A percentile compares a stretch with the other conserved stretches of the same genome.
Conservation (phyloP, 1,140 invertebrate species). For the Lordiphosa stackelbergi region DNA sequence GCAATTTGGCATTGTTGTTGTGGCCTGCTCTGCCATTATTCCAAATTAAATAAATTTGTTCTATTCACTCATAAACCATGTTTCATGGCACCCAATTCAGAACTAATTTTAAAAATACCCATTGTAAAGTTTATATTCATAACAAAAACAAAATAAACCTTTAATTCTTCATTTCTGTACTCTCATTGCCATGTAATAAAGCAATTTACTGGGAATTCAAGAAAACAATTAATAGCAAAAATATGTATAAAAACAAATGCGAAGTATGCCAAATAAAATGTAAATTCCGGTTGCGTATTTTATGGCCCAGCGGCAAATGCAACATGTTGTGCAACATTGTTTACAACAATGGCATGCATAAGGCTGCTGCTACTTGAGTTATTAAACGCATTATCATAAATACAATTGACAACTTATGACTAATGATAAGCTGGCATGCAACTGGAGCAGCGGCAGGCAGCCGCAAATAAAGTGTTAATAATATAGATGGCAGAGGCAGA, state of each 20-base stretch:
- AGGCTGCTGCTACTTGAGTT: conserved; percentile 59
- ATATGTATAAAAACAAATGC: conserved; percentile 18
- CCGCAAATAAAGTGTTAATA: conserved; percentile 73
- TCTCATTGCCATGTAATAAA: conserved; percentile 7
- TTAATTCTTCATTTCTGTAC: neutral
- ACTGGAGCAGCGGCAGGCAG: conserved; percentile 33
- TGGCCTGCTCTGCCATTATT: too few relatives aligned
- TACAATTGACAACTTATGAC: conserved; percentile 75
- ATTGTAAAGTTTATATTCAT: neutral
- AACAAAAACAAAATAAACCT: neutral
- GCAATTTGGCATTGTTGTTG: too few relatives aligned
- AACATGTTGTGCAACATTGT: conserved; percentile 28
- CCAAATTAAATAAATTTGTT: too few relatives aligned
- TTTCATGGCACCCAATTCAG: too few relatives aligned
- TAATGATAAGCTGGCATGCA: conserved; percentile 74
- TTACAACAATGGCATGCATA: conserved; percentile 23
- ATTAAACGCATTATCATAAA: conserved; percentile 75
- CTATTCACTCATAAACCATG: too few relatives aligned
- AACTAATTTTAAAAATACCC: too few relatives aligned
- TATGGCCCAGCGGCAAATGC: conserved; percentile 1
- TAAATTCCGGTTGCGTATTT: conserved; percentile 13
- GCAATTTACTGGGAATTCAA: conserved; percentile 14
- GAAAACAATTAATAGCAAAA: conserved; percentile 35
- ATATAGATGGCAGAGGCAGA: conserved; percentile 66
- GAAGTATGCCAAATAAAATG: too few relatives aligned